A percentile compares a stretch with the other conserved stretches of the same genome.
These are phyloP conservation scores for Stenolophus ochropezus DNA, from an alignment of 2,888 invertebrate species.

Conservation along the genomic window DNA sequence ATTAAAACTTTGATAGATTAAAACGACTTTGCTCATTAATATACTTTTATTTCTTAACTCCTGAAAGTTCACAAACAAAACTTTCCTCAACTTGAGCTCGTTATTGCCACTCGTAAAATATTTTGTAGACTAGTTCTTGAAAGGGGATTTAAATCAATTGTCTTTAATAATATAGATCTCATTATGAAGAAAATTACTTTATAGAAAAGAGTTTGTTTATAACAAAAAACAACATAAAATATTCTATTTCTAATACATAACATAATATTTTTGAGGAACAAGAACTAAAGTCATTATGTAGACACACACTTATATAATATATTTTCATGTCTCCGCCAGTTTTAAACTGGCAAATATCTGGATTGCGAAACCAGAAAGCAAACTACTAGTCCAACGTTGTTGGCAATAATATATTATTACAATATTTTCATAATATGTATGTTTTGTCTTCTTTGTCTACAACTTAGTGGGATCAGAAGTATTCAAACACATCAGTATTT, in stretches of 20 bases:
- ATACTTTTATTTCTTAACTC: constrained; percentile 57
- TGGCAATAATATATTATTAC: too few relatives aligned
- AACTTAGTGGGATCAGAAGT: too few relatives aligned
- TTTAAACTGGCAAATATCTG: too few relatives aligned
- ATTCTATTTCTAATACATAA: background rate
- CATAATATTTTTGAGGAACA: too few relatives aligned
- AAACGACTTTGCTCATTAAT: constrained; percentile 57
- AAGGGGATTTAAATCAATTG: constrained; percentile 57
- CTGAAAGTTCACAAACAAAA: constrained; percentile 55
- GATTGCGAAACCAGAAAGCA: too few relatives aligned
- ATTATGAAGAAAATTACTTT: background rate
- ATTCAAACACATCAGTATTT: too few relatives aligned
- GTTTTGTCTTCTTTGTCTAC: too few relatives aligned
- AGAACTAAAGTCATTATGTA: too few relatives aligned
- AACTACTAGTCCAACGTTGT: too few relatives aligned
- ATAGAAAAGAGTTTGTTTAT: background rate
- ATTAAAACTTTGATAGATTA: constrained; percentile 56
- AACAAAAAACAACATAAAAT: background rate
- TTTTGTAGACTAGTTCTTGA: constrained; percentile 52
- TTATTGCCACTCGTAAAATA: constrained; percentile 59
- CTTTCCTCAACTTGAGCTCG: constrained; percentile 50
- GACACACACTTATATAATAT: too few relatives aligned
- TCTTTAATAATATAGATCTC: constrained; percentile 55
- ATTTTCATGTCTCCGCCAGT: too few relatives aligned
- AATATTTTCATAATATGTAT: too few relatives aligned